phyloP scores from a whole-genome alignment of 2,888 invertebrate species.

The Drosophila falleni region DNA sequence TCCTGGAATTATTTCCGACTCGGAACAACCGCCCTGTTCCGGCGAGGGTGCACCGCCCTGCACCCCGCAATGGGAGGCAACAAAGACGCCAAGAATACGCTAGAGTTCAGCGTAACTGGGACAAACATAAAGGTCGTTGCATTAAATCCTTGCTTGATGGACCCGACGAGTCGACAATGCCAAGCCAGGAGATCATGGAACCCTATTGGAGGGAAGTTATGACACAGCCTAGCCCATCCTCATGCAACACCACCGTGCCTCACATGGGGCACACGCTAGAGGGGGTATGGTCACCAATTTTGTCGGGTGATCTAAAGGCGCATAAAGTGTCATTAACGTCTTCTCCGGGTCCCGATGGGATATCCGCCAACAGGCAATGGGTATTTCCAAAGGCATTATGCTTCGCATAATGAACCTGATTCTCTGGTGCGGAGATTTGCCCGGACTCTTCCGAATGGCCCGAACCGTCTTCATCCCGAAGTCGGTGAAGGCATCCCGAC shows the following conservation, averaged over 20 bases:
- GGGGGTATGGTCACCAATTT: constrained; percentile 21
- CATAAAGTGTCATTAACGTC: constrained; percentile 13
- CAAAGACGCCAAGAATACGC: no score
- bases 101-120: no score
- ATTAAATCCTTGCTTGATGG: no score
- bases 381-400: constrained; percentile 24
- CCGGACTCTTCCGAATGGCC: constrained; percentile 28
- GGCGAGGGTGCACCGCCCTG: no score
- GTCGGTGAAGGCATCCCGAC: constrained; percentile 4
- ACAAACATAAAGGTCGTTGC: no score
- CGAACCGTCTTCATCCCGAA: constrained; percentile 39
- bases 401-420: constrained; percentile 32
- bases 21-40: no score
- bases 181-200: no score
- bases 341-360: constrained; percentile 20
- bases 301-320: not conserved
- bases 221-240: constrained; percentile 6
- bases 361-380: not conserved
- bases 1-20: no score
- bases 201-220: not conserved
- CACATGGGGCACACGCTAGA: constrained; percentile 17
- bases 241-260: not conserved
- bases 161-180: no score
- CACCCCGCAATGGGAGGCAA: no score
- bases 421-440: constrained; percentile 24